These are phyloP conservation scores for Drosophila maculinotata DNA, from an alignment of 2,888 invertebrate genomes.

Conservation along the genomic window DNA sequence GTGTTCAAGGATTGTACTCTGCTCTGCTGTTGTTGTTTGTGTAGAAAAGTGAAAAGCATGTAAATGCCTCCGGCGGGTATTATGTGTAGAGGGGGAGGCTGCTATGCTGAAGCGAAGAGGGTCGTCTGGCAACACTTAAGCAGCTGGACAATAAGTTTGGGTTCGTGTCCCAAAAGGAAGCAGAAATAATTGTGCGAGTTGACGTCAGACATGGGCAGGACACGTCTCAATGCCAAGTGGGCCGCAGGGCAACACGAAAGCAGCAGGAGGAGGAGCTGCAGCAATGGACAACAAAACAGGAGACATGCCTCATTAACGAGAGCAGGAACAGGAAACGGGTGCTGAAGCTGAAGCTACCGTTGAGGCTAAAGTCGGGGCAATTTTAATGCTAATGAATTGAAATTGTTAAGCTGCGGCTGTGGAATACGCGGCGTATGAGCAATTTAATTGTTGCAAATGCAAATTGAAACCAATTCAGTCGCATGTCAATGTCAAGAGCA, in stretches of 20 bases:
- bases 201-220: slow-evolving; percentile 27
- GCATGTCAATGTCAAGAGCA: slow-evolving; percentile 75
- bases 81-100: slow-evolving; percentile 21
- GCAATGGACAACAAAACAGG: slow-evolving; percentile 16
- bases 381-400: slow-evolving; percentile 77
- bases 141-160: slow-evolving; percentile 68
- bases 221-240: slow-evolving; percentile 60
- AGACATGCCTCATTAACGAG: slow-evolving; percentile 49
- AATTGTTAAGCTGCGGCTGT: slow-evolving; percentile 49
- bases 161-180: slow-evolving; percentile 41
- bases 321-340: slow-evolving; percentile 44
- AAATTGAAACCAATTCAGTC: slow-evolving; percentile 49
- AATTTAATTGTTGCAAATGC: slow-evolving; percentile 67
- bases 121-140: slow-evolving; percentile 69
- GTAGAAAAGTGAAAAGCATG: slow-evolving; percentile 75
- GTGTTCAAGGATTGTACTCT: slow-evolving; percentile 1
- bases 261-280: not conserved
- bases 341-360: slow-evolving; percentile 6
- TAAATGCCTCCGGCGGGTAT: slow-evolving; percentile 61
- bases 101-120: slow-evolving; percentile 13
- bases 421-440: slow-evolving; percentile 56
- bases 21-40: slow-evolving; percentile 36
- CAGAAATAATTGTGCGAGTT: slow-evolving; percentile 58
- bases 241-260: slow-evolving; percentile 54
- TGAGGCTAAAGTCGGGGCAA: slow-evolving; percentile 16